phyloP scores from a whole-genome alignment of 1,140 invertebrate genomes.

The Leucophenga varia region DNA sequence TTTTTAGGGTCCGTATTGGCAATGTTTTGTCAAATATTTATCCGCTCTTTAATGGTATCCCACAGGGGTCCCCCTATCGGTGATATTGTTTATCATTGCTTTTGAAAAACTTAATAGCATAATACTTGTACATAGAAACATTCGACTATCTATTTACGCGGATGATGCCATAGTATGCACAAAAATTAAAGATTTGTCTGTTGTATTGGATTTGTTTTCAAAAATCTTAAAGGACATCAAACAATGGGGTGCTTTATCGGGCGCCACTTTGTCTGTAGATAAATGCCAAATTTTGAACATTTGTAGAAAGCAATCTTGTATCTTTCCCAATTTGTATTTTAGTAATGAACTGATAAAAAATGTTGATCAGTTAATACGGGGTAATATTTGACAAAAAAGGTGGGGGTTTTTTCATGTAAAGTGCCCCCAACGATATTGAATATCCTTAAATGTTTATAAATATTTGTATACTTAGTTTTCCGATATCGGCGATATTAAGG shows the following conservation, averaged over 20 bases:
- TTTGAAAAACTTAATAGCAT: slow-evolving; percentile 15
- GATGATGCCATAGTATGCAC: slow-evolving; percentile 12
- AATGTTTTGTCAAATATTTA: slow-evolving; percentile 8
- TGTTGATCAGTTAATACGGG: not conserved
- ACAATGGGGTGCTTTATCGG: slow-evolving; percentile 2
- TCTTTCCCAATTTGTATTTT: not conserved
- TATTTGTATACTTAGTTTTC: no score
- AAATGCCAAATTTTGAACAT: slow-evolving; percentile 9
- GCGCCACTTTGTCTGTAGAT: slow-evolving; percentile 1
- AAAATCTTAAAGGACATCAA: not conserved
- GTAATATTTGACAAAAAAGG: not conserved
- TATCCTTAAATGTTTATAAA: no score
- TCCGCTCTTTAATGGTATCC: not conserved
- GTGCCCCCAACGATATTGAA: no score
- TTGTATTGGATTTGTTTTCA: slow-evolving; percentile 1
- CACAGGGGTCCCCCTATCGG: slow-evolving; percentile 10
- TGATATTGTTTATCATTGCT: slow-evolving; percentile 16
- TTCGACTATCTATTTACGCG: slow-evolving; percentile 8
- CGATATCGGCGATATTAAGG: no score
- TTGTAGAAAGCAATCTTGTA: slow-evolving; percentile 6
- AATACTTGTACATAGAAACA: not conserved
- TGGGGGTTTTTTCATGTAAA: no score
- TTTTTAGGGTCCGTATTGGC: not conserved
- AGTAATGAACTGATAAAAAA: not conserved
- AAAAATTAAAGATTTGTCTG: slow-evolving; percentile 8